These are phyloP conservation scores for Drosophila differens DNA, from an alignment of 2,888 invertebrate species.

Conservation along the genomic window DNA sequence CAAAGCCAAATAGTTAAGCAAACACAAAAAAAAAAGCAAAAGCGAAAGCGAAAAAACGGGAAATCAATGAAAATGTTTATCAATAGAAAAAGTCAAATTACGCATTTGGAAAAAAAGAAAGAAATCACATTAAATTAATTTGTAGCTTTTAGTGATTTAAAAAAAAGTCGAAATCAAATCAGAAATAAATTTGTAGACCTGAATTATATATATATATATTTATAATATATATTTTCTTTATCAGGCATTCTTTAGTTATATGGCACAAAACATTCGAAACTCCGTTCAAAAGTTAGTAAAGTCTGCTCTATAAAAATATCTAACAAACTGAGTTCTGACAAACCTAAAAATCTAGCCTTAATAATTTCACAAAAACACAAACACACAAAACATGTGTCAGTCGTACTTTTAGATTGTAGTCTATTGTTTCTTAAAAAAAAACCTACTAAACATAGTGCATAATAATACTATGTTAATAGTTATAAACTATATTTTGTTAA, in stretches of 20 bases:
- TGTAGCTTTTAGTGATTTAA: constrained; percentile 37
- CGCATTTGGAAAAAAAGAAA: constrained; percentile 36
- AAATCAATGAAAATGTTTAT: constrained; percentile 22
- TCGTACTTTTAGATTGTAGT: constrained; percentile 21
- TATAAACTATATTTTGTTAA: constrained; percentile 64
- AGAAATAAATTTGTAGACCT: not conserved
- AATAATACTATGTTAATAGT: constrained; percentile 56
- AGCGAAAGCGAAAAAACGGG: constrained; percentile 1
- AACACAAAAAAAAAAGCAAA: constrained; percentile 9
- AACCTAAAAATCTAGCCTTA: constrained; percentile 22
- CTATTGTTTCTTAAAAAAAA: constrained; percentile 27
- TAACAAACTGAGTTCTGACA: constrained; percentile 4
- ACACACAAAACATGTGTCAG: not conserved
- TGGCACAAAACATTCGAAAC: constrained; percentile 73
- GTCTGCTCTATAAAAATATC: not conserved
- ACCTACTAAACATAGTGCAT: constrained; percentile 19
- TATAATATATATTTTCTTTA: constrained; percentile 24
- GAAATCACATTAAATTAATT: constrained; percentile 47
- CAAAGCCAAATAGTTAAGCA: constrained; percentile 83
- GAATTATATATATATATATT: constrained; percentile 1
- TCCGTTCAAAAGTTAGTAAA: constrained; percentile 45
- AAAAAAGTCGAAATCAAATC: not conserved
- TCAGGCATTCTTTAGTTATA: constrained; percentile 27
- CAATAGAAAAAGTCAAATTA: constrained; percentile 27
- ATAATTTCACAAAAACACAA: constrained; percentile 21